These are phyloP conservation scores for Podabrus alpinus DNA, from an alignment of 2,888 invertebrate species.

Conservation along the genomic window DNA sequence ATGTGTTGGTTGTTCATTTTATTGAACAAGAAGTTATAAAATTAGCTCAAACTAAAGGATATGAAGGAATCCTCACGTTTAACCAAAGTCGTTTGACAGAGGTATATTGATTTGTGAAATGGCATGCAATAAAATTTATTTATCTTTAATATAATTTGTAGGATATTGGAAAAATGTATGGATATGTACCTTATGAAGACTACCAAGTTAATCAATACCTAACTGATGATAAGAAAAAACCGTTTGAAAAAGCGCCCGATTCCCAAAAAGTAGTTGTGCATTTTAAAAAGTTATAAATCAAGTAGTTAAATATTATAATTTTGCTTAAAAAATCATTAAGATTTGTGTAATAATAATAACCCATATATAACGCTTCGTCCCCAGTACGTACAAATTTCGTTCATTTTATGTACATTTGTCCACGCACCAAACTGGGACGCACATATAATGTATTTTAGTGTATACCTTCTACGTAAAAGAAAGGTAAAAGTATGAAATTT, in stretches of 20 bases:
- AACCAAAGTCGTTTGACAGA: conserved; percentile 86
- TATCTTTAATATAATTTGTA: conserved; percentile 52
- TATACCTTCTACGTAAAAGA: no score
- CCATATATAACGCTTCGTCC: no score
- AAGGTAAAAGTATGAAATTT: no score
- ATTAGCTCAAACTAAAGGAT: conserved; percentile 67
- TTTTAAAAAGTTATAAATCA: conserved; percentile 64
- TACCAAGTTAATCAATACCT: conserved; percentile 81
- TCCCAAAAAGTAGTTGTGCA: conserved; percentile 76
- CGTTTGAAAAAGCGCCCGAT: conserved; percentile 76
- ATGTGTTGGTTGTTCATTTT: conserved; percentile 75
- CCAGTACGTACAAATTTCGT: no score
- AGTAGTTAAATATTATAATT: no score
- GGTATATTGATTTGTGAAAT: conserved; percentile 55
- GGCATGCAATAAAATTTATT: background rate
- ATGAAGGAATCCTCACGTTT: conserved; percentile 79
- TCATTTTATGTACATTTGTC: no score
- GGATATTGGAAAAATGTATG: conserved; percentile 87
- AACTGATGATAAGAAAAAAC: conserved; percentile 70
- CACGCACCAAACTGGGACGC: no score
- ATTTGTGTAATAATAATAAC: no score
- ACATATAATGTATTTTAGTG: no score
- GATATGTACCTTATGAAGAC: conserved; percentile 75
- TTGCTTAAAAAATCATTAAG: no score
- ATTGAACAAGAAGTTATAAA: conserved; percentile 76